Conservation (phyloP, 2,113 vertebrate species). For the Colossoma macropomum region DNA sequence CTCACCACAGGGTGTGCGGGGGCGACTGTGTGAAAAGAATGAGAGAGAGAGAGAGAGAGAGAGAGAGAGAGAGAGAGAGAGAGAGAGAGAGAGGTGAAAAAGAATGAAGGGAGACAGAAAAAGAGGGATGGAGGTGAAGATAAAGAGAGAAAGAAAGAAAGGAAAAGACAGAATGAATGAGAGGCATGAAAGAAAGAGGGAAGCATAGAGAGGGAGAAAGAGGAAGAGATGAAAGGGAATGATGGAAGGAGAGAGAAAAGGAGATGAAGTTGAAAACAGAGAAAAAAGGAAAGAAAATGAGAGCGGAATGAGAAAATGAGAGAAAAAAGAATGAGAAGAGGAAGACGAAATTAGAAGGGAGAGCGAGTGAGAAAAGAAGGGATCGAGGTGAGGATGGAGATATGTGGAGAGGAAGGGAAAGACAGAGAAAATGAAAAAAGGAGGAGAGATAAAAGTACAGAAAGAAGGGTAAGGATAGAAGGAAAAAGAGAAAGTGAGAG, state of each 20-base stretch:
- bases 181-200: neutral
- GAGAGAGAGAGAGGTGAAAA: neutral
- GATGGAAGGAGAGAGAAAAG: neutral
- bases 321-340: neutral
- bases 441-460: too few relatives aligned
- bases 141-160: neutral
- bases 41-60: conserved; percentile 13
- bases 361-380: too few relatives aligned
- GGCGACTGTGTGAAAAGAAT: conserved; percentile 54
- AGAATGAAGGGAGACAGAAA: neutral
- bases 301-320: neutral
- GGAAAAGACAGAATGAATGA: neutral
- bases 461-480: too few relatives aligned
- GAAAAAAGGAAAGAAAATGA: neutral
- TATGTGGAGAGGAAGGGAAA: too few relatives aligned
- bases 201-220: neutral
- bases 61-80: neutral
- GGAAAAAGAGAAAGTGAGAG: too few relatives aligned
- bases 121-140: too few relatives aligned
- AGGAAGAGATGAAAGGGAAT: neutral
- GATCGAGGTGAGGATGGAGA: too few relatives aligned
- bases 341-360: too few relatives aligned
- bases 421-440: too few relatives aligned
- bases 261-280: neutral
- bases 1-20: conserved; percentile 64